Evolutionary conservation across 2,888 invertebrate genomes (phyloP), one percentile per base, ranked within the genome.

Genomic region (Blomia tropicalis): DNA sequence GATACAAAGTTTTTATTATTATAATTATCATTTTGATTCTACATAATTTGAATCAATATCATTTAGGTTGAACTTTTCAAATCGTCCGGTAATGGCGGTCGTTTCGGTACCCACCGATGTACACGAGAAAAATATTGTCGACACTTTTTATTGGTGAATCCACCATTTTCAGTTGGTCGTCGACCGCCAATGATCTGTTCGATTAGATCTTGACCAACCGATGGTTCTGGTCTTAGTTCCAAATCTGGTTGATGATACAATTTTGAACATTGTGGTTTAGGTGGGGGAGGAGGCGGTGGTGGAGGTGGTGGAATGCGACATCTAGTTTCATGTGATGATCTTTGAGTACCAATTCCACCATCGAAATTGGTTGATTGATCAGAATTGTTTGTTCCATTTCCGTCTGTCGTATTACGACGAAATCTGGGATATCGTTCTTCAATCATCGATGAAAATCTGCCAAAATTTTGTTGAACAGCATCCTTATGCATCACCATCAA

Each of bases 141-240:
- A 47, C 51, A 47, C 22, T 47, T 47, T 47, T 47, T 47, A 47
- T 47, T 47, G 23, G 51, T 47, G n/a, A 47, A 47, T 11, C n/a
- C 7, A 47, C 51, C 51, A 22, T 14, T 19, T 14, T 47, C 51
- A 22, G 51, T 27, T 7, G 51, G 51, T 47, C 51, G 7, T n/a
- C n/a, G n/a, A n/a, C n/a, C n/a, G 7, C 51, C 51, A 27, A 47
- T 47, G 51, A 47, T 47, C 51, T 47, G 51, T n/a, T 47, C 51
- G 22, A 47, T 47, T 22, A 47, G 51, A 17, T 36, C 36, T 36
- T 7, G 7, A 36, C 36, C 36, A 36, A 36, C 36, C 36, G 36
- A 36, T 36, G n/a, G n/a, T n/a, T 17, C 36, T 36, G 36, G 36
- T n/a, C n/a, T n/a, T n/a, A n/a, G n/a, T n/a, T n/a, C n/a, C n/a